Percentiles rank a stretch among this genome's conserved stretches.
Evolutionary conservation across 1,140 invertebrate genomes (phyloP).

Genomic region (Artemia franciscana): DNA sequence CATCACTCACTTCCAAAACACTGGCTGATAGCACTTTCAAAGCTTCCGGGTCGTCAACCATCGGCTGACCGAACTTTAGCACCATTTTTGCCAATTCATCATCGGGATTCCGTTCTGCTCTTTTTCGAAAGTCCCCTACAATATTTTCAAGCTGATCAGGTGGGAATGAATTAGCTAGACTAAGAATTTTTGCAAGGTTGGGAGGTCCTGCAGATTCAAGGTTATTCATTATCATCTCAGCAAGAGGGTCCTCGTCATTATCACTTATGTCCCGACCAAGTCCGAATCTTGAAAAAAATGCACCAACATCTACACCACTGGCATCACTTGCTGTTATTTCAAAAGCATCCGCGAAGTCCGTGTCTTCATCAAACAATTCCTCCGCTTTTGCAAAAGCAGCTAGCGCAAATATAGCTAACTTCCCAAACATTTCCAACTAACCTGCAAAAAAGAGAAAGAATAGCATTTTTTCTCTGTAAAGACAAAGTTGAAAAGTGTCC

Average conservation of each 20-base stretch:
- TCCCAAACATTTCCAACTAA: too few species aligned
- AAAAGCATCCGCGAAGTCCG: too few species aligned
- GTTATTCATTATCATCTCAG: background rate
- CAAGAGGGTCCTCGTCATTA: background rate
- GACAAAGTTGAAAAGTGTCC: too few species aligned
- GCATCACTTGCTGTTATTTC: background rate
- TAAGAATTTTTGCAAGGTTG: background rate
- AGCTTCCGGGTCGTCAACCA: background rate
- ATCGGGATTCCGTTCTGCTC: background rate
- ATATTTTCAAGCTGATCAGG: background rate
- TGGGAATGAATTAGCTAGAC: background rate
- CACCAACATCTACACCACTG: background rate
- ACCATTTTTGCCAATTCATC: background rate
- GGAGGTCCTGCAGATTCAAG: background rate
- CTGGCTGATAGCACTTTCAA: background rate
- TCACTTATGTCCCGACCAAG: background rate
- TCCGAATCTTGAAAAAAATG: background rate
- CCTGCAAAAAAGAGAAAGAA: too few species aligned
- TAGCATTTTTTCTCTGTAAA: too few species aligned
- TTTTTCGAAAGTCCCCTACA: background rate
- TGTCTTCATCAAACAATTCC: too few species aligned
- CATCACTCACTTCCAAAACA: background rate
- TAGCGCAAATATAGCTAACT: too few species aligned
- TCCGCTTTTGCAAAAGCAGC: too few species aligned
- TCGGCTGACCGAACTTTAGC: background rate